phyloP scores from a whole-genome alignment of 2,797 vertebrate genomes.

The Erithacus rubecula region DNA sequence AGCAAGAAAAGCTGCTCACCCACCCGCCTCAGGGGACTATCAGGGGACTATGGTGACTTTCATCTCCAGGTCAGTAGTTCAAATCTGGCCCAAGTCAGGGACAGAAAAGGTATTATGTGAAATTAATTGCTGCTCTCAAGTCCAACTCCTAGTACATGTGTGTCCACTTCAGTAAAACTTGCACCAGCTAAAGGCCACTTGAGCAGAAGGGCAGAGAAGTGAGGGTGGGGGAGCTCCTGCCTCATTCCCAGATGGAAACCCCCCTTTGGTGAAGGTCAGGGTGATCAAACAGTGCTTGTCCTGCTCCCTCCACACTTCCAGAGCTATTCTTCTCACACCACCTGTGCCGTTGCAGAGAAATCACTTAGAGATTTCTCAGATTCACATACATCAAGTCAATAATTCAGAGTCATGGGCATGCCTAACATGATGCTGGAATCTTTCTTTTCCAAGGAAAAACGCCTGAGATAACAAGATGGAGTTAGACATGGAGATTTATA shows the following conservation, averaged over 20 bases:
- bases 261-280: not conserved
- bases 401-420: not conserved
- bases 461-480: not conserved
- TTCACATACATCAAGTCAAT: not conserved
- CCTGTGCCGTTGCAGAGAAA: not conserved
- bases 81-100: constrained; percentile 42
- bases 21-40: not conserved
- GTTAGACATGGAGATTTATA: not conserved
- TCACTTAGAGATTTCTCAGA: not conserved
- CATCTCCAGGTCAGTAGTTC: constrained; percentile 55
- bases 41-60: constrained; percentile 20
- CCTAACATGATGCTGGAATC: not conserved
- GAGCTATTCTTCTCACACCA: not conserved
- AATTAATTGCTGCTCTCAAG: constrained; percentile 58
- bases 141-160: constrained; percentile 45
- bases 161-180: not conserved
- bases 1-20: not conserved
- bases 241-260: not conserved
- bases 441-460: not conserved
- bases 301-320: not conserved
- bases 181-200: not conserved
- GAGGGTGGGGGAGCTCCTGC: not conserved
- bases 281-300: not conserved
- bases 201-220: not conserved
- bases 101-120: constrained; percentile 59